These are phyloP conservation scores for Porphyrio hochstetteri DNA, from an alignment of 2,113 vertebrate species.

Conservation along the genomic window DNA sequence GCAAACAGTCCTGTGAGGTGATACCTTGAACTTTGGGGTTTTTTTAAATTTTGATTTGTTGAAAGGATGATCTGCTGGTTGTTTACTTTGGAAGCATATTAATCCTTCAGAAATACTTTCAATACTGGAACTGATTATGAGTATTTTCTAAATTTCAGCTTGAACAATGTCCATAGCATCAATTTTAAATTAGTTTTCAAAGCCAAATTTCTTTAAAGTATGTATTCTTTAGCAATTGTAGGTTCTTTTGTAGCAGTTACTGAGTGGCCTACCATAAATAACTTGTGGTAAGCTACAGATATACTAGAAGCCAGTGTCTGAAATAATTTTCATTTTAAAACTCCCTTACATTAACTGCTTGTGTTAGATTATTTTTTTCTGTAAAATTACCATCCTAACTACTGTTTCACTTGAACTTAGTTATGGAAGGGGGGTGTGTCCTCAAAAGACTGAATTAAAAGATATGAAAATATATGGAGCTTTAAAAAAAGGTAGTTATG, in stretches of 20 bases:
- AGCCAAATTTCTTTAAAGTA: background rate
- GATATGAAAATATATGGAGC: background rate
- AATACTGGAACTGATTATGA: background rate
- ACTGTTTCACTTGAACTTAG: background rate
- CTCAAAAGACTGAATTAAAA: background rate
- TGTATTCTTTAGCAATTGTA: background rate
- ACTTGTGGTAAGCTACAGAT: background rate
- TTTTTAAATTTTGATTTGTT: background rate
- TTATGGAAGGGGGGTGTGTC: background rate
- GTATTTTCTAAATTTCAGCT: background rate
- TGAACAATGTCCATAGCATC: background rate
- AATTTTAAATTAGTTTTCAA: background rate
- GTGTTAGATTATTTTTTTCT: background rate
- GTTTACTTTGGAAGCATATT: slow-evolving; percentile 1
- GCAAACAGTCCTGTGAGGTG: slow-evolving; percentile 98
- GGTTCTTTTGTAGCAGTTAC: background rate
- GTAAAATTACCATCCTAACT: background rate
- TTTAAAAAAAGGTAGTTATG: no score
- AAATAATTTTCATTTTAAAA: slow-evolving; percentile 25
- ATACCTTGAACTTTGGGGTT: background rate
- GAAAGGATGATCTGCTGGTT: background rate
- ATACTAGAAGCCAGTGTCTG: background rate
- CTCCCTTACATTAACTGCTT: background rate
- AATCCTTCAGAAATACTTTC: slow-evolving; percentile 29
- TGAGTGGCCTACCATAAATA: background rate